Evolutionary conservation across 64 coral and sea anemone genomes (phyloP).

Genomic region (Pocillopora damicornis): DNA sequence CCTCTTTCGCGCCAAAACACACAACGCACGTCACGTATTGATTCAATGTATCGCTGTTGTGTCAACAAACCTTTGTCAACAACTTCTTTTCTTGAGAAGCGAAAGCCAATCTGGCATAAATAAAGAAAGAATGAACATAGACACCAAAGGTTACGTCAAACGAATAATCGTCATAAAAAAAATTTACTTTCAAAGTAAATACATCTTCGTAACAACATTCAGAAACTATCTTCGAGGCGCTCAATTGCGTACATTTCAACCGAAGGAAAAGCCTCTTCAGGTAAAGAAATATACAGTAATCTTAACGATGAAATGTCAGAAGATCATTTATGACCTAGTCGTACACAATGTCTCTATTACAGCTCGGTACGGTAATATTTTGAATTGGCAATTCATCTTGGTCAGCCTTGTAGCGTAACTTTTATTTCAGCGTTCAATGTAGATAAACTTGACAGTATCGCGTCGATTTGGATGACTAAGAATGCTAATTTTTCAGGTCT

Average conservation of each 20-base stretch:
- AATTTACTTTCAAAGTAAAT: constrained; percentile 4
- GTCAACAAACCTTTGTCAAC: constrained; percentile 6
- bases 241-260: background rate
- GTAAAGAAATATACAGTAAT: background rate
- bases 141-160: constrained; percentile 20
- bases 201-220: no score
- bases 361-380: no score
- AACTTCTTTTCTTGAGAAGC: background rate
- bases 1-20: background rate
- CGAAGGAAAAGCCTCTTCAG: background rate
- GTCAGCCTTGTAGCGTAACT: no score
- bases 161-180: background rate
- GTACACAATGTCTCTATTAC: no score
- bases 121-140: background rate
- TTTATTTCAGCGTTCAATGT: no score
- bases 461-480: no score
- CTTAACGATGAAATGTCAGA: background rate
- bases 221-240: background rate
- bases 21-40: background rate
- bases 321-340: no score
- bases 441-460: no score
- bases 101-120: background rate
- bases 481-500: no score
- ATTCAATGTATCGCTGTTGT: background rate
- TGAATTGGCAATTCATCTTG: no score